phyloP scores from a whole-genome alignment of 2,797 vertebrate species.

The Streptopelia turtur region DNA sequence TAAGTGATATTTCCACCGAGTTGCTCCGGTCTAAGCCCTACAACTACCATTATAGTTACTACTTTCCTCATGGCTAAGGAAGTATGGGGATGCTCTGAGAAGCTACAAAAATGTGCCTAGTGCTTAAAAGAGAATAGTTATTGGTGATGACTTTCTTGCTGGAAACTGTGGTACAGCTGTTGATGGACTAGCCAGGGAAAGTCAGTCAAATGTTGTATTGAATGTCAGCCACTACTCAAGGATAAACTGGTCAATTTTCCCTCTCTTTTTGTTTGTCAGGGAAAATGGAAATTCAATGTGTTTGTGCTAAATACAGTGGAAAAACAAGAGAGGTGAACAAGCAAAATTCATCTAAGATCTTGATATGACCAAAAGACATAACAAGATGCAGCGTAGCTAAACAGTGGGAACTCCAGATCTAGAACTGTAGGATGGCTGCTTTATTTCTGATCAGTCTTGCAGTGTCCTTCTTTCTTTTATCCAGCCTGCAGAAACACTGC shows the following conservation, averaged over 20 bases:
- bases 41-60: background rate
- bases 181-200: background rate
- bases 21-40: background rate
- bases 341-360: background rate
- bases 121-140: background rate
- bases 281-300: background rate
- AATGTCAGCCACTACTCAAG: background rate
- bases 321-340: background rate
- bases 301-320: conserved; percentile 1
- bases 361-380: background rate
- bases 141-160: background rate
- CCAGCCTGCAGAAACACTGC: background rate
- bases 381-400: background rate
- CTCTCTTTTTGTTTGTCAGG: background rate
- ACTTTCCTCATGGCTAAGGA: background rate
- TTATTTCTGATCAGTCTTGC: background rate
- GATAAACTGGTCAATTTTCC: background rate
- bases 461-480: background rate
- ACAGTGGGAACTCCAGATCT: background rate
- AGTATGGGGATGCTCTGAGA: background rate
- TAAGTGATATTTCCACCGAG: background rate
- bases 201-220: background rate
- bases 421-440: background rate
- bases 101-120: background rate
- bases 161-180: background rate